Evolutionary conservation across 37 sponge, comb jelly and placozoan genomes (phyloP), one percentile per base, ranked within the genome.

Genomic region (Chondrilla cf. caribensis): DNA sequence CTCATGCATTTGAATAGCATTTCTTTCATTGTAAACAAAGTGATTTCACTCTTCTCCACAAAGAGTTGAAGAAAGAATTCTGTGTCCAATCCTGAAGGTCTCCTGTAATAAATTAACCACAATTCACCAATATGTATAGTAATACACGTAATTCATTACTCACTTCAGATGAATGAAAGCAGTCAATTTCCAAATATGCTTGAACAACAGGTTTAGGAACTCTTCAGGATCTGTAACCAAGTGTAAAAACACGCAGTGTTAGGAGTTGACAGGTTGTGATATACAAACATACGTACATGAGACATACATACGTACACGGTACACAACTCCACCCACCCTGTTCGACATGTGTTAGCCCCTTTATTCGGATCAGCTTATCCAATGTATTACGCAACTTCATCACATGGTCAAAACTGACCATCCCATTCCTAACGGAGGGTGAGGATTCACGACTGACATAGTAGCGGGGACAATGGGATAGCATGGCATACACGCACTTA

Each of bases 191-290:
- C 38, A 40, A 73, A 42, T 82, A 31, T 96, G 87, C 26, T 90
- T 89, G 58, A 93, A 90, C 17, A 98, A 60, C 85, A 94, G 58
- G 72, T 93, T 98, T 43, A 98, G 85, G 57, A 98, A 95, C 81
- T 98, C 98, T 82, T 98, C 98, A 42, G 98, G 98, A 89, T 96
- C 97, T 93, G 81, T 29, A n/a, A n/a, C n/a, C n/a, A n/a, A n/a
- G n/a, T n/a, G n/a, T n/a, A n/a, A n/a, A n/a, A n/a, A n/a, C n/a
- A n/a, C n/a, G 51, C 6, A 47, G 51, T 47, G 51, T 6, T 47
- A 11, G 51, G 51, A n/a, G 9, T 47, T 14, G 51, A 47, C 6
- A 47, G 51, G 51, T 47, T 14, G 51, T 47, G 51, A 47, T 47
- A 11, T 47, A 47, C n/a, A n/a, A n/a, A n/a, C n/a, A 47, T 47